phyloP scores from a whole-genome alignment of 2,888 invertebrate genomes.

The Chorisops tibialis region DNA sequence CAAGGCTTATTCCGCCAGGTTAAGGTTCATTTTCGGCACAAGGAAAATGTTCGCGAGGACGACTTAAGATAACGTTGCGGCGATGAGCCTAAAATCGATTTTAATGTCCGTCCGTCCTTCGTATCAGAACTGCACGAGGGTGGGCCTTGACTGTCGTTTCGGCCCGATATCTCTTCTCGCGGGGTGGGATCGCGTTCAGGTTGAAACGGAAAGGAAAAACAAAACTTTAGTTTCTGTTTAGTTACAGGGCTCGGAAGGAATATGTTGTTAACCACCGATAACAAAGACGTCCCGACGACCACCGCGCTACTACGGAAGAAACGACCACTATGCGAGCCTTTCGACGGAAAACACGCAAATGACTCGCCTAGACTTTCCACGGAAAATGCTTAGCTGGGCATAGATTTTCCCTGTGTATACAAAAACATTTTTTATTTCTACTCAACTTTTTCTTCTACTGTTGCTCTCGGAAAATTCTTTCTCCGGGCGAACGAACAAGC shows the following conservation, averaged over 20 bases:
- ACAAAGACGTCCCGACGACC: not conserved
- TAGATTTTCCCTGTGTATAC: not conserved
- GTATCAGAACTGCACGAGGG: not conserved
- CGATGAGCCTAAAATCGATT: constrained; percentile 3
- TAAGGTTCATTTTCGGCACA: not conserved
- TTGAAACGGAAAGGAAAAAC: no score
- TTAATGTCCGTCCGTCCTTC: not conserved
- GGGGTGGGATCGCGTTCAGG: no score
- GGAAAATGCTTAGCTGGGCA: constrained; percentile 10
- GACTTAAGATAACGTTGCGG: not conserved
- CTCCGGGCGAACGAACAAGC: constrained; percentile 7
- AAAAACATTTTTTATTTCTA: not conserved
- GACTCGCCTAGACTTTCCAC: not conserved
- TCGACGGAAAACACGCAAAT: constrained; percentile 17
- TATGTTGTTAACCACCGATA: no score
- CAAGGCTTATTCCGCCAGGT: not conserved
- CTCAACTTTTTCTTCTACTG: not conserved
- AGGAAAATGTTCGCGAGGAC: not conserved
- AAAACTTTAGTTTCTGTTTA: no score
- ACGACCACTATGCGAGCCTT: constrained; percentile 13
- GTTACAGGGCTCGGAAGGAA: no score
- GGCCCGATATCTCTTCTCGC: no score
- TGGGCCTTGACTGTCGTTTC: no score
- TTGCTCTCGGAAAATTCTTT: not conserved
- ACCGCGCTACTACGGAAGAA: not conserved